Evolutionary conservation across 2,797 vertebrate species (phyloP), one percentile per base, ranked within the genome.

Genomic region (Eulemur coronatus): DNA sequence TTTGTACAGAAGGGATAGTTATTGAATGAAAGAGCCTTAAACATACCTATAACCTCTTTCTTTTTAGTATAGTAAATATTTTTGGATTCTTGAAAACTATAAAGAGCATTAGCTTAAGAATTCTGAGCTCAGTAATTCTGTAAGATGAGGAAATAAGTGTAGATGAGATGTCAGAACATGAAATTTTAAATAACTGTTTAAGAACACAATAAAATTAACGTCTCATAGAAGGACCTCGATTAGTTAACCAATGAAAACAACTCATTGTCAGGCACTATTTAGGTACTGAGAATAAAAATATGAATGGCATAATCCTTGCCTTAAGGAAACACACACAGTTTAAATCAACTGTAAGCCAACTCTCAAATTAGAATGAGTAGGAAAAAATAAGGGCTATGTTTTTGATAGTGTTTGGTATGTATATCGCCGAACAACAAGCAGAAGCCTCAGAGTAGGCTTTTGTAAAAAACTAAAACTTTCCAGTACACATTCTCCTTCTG

Each of bases 71-170:
- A 69, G 33, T 43, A 91, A 96, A 80, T 94, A 69, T 75, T 84
- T 87, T 80, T 79, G 38, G 65, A 96, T 94, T 94, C 57, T 85
- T 81, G 65, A 88, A 96, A 96, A 87, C 38, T 69, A 33, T 33
- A 82, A 95, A 75, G 33, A 94, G 0, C 4, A 72, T 81, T 73
- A 92, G 30, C 55, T 81, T 95, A 92, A 92, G 5, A 73, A 94
- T 80, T 85, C 43, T 93, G 52, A 95, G 35, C 12, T 61, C 61
- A 55, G 12, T 43, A 89, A 89, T 88, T 94, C 43, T 69, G 6
- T 82, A 86, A 22, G 12, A 75, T 48, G 50, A 50, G 10, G 33
- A 88, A 87, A 59, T 61, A 84, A 79, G 65, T 63, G 7, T 10
- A 92, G n/a, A 90, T 41, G n/a, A 28, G 13, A 26, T 5, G 69